Base-by-base conservation (phyloP, 2,113 vertebrate species). In the Hemiprocne comata region DNA sequence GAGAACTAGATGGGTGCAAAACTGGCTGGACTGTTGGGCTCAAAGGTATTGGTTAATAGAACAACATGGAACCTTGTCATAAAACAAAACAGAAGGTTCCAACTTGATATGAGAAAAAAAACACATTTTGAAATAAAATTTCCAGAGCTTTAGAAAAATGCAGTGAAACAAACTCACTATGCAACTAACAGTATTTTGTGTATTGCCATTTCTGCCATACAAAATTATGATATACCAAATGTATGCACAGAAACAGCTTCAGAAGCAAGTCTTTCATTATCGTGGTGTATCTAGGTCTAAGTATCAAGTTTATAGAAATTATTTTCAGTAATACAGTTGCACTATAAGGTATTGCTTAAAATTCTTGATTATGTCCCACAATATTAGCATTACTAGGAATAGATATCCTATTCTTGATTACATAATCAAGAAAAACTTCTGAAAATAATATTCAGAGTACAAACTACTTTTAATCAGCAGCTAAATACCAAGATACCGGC, bases 391-490 rank as follows among this genome's bases (percentile, higher is more conserved):
- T 90, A 76, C 89, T 57, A 82, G 90, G 87, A 94, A 96, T 87
- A 93, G 91, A 81, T 62, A 91, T 29, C 25, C 85, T 93, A 92
- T 84, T 97, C 85, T 85, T 91, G 93, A 96, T 93, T 95, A 90
- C 84, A 87, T 87, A 97, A 98, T 98, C 97, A 98, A 95, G 96
- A 92, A 87, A 94, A 97, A 94, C 90, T 94, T 89, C 92, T 89
- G 91, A 89, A 94, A 96, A 95, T 89, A 95, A 96, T 82, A 92
- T 94, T 97, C 85, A 71, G 81, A 88, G 87, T 87, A 92, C 85
- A 96, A 94, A 95, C 94, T 96, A 97, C 96, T 98, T 95, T 97
- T 97, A 97, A 97, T 98, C 97, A 98, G 95, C 94, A 93, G 76
- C 69, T 80, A 97, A 94, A 97, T 96, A 97, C 86, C 85, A 90